These are phyloP conservation scores for Etheostoma perlongum DNA, from an alignment of 2,797 vertebrate species.

Conservation along the genomic window DNA sequence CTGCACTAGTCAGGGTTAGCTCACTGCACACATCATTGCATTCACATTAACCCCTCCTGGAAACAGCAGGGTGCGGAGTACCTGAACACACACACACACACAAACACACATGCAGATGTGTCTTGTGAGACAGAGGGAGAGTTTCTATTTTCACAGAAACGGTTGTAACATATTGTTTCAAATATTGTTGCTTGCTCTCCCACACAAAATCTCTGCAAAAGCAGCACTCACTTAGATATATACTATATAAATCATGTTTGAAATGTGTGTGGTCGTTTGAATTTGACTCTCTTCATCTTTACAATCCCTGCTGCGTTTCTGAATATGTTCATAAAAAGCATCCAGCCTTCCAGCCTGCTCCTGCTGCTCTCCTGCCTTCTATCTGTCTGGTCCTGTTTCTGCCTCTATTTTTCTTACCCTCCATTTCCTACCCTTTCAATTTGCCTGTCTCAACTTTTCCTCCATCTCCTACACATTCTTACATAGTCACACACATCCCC, in stretches of 20 bases:
- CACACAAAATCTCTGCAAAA: slow-evolving; percentile 31
- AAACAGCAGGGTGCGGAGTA: slow-evolving; percentile 22
- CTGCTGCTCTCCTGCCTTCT: slow-evolving; percentile 64
- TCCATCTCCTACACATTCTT: slow-evolving; percentile 78
- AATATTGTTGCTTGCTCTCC: slow-evolving; percentile 21
- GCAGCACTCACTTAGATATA: slow-evolving; percentile 1
- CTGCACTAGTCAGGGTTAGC: slow-evolving; percentile 39
- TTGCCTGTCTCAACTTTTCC: slow-evolving; percentile 64
- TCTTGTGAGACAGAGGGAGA: slow-evolving; percentile 11
- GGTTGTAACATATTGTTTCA: slow-evolving; percentile 9
- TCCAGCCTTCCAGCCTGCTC: slow-evolving; percentile 35
- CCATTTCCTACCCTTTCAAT: slow-evolving; percentile 61
- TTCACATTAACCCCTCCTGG: slow-evolving; percentile 47
- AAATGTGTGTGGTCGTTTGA: slow-evolving; percentile 17
- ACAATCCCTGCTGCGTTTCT: slow-evolving; percentile 35
- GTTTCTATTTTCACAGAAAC: not conserved
- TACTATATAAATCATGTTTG: not conserved
- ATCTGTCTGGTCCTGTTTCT: slow-evolving; percentile 56
- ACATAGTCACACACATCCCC: slow-evolving; percentile 73
- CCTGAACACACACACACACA: slow-evolving; percentile 7
- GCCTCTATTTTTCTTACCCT: slow-evolving; percentile 65
- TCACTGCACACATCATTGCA: slow-evolving; percentile 47
- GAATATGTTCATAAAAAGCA: slow-evolving; percentile 56
- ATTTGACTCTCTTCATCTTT: slow-evolving; percentile 20
- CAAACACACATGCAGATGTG: slow-evolving; percentile 10